Evolutionary conservation across 2,797 vertebrate species (phyloP), one percentile per base, ranked within the genome.

Genomic region (Eospalax fontanierii): DNA sequence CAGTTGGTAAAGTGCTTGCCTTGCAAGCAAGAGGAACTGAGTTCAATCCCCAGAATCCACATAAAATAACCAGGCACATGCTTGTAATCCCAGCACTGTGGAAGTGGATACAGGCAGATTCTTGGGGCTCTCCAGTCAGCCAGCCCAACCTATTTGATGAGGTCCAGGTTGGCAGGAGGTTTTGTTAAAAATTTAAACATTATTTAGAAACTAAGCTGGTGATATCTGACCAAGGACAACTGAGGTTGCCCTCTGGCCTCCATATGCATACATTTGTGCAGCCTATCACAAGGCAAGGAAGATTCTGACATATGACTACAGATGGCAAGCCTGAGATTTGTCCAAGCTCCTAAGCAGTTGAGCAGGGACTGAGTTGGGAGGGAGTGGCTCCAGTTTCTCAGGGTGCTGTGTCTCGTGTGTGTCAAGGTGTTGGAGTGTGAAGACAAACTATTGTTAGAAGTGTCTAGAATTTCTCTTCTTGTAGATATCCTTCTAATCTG

Each of bases 361-460:
- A 54, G 8, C 46, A 78, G 54, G 33, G 75, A n/a, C 50, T 78
- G 75, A 78, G 46, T 57, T 57, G 19, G 38, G 18, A 40, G 2
- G 22, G 24, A 3, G 22, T 2, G 24, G 1, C 46, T 50, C 16
- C 8, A 21, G 2, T 14, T 24, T 19, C 71, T 71, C 2, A 2
- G 14, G 50, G 35, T 4, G n/a, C 24, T 21, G 0, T 4, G 6
- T 30, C 38, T 11, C 0, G 0, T n/a, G 24, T 70, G 24, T 24
- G 35, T 2, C 0, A 24, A 1, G 26, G 1, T 35, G 30, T 66
- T 8, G 30, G 26, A 22, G 28, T 9, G 4, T 6, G 35, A 76
- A 18, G 38, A 50, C 30, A 35, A 46, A 21, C 35, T 35, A 0
- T 21, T 68, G 6, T 26, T 40, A 75, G 50, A 89, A 75, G 28